Conservation (phyloP, 2,113 vertebrate genomes). For the Hippocampus barbouri region DNA sequence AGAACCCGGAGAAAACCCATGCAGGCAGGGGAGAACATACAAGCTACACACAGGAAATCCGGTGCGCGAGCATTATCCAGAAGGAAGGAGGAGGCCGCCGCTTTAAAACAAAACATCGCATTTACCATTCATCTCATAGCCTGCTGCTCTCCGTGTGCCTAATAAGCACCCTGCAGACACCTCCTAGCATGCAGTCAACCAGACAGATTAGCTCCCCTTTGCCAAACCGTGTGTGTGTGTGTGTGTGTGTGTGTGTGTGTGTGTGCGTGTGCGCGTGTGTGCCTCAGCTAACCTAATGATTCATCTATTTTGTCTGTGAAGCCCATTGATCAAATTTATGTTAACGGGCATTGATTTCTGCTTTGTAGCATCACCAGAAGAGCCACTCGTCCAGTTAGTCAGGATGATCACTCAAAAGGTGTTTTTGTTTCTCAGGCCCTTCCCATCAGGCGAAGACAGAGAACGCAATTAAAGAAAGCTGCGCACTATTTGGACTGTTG, state of each 20-base stretch:
- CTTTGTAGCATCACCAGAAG: conserved; percentile 47
- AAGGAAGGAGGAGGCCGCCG: background rate
- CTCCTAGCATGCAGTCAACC: conserved; percentile 1
- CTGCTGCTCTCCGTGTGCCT: conserved; percentile 7
- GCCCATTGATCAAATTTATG: conserved; percentile 38
- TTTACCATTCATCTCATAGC: conserved; percentile 38
- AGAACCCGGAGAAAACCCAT: no score
- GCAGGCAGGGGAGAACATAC: no score
- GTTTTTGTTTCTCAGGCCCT: background rate
- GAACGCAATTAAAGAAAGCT: no score
- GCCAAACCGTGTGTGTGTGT: background rate
- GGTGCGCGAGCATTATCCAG: no score
- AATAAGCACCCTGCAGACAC: conserved; percentile 32
- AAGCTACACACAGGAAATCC: no score
- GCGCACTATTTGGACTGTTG: no score
- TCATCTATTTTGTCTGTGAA: conserved; percentile 18
- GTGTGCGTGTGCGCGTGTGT: conserved; percentile 2
- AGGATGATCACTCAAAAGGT: conserved; percentile 32
- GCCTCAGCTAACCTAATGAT: conserved; percentile 27
- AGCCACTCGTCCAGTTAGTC: conserved; percentile 16
- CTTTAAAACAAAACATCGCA: conserved; percentile 9
- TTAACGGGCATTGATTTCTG: conserved; percentile 54
- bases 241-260: background rate
- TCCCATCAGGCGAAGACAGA: no score
- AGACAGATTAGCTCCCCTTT: conserved; percentile 8